Evolutionary conservation across 2,113 vertebrate genomes (phyloP), one percentile per base, ranked within the genome.

Genomic region (cat (Felis catus)): DNA sequence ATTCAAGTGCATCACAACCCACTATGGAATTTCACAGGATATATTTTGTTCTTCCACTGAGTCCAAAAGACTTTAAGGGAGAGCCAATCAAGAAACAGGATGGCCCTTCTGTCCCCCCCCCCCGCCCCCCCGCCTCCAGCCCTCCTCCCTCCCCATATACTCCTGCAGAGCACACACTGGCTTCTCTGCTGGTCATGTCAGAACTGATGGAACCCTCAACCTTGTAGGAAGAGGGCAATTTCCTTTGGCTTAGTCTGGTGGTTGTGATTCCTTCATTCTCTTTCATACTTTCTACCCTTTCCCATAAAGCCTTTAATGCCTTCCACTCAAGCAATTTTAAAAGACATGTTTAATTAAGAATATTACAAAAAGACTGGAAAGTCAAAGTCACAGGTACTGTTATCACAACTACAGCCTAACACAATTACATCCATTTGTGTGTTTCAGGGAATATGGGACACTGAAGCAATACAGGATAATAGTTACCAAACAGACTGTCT

Each of bases 261-360:
- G 7, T 14, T 51, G 7, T n/a, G 55, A 70, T 51, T 80, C 33
- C 76, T 92, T 94, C 27, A 23, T 76, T 83, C 1, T 66, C 18
- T 19, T 80, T 80, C 74, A 61, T 10, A 53, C 61, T 70, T 82
- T 53, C 48, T 39, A 73, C 10, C 15, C 13, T 11, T 61, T 53
- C 53, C 68, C 41, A 41, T 15, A 45, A 78, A 86, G 48, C 7
- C 16, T 63, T 79, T 53, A 65, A 80, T 63, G 45, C 4, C 10
- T 92, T 55, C 39, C 14, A 55, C 15, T 41, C 19, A 88, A 82
- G 80, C 29, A 51, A 29, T 80, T 94, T 70, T 71, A 39, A 95
- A 86, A 48, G n/a, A 9, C 5, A 23, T 58, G 14, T 89, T 89
- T 92, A 86, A 89, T 73, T 86, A 87, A 79, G 73, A 95, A 41